Percentiles rank a stretch among this genome's conserved stretches.
These are phyloP conservation scores for Gadus chalcogrammus DNA, from an alignment of 2,113 vertebrate species.

Conservation along the genomic window DNA sequence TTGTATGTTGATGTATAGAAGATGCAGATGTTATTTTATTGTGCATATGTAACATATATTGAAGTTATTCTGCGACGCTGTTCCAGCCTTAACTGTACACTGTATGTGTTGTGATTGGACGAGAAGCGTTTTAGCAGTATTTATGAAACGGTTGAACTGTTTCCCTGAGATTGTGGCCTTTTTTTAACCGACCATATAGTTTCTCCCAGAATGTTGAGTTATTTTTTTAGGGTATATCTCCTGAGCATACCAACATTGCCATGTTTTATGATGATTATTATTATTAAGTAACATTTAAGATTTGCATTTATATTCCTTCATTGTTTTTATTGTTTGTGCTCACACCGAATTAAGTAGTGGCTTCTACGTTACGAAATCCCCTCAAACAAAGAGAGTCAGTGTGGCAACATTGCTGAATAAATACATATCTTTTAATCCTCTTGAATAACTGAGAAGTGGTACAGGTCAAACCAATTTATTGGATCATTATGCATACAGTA, in stretches of 20 bases:
- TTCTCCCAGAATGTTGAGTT: slow-evolving; percentile 3
- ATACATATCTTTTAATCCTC: not conserved
- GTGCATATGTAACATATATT: slow-evolving; percentile 40
- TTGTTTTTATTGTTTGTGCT: not conserved
- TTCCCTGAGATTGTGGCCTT: slow-evolving; percentile 36
- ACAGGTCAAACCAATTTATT: no score
- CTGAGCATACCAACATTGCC: slow-evolving; percentile 31
- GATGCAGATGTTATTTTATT: slow-evolving; percentile 37
- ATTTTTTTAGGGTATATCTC: slow-evolving; percentile 21
- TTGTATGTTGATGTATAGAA: slow-evolving; percentile 48
- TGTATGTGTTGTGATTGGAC: slow-evolving; percentile 21
- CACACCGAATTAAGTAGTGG: not conserved
- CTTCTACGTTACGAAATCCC: not conserved
- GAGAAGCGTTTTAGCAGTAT: slow-evolving; percentile 58
- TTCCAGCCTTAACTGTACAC: slow-evolving; percentile 43
- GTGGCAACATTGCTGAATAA: not conserved
- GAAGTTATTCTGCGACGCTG: slow-evolving; percentile 27
- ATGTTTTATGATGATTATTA: slow-evolving; percentile 8
- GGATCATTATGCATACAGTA: no score
- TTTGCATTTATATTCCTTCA: not conserved
- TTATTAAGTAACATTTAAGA: not conserved
- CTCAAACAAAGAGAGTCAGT: not conserved
- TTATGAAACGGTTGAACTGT: slow-evolving; percentile 39
- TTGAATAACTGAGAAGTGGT: not conserved
- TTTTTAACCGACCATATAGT: slow-evolving; percentile 12